These are phyloP conservation scores for Scaptomyza reducta DNA, from an alignment of 2,888 invertebrate genomes.

Conservation along the genomic window DNA sequence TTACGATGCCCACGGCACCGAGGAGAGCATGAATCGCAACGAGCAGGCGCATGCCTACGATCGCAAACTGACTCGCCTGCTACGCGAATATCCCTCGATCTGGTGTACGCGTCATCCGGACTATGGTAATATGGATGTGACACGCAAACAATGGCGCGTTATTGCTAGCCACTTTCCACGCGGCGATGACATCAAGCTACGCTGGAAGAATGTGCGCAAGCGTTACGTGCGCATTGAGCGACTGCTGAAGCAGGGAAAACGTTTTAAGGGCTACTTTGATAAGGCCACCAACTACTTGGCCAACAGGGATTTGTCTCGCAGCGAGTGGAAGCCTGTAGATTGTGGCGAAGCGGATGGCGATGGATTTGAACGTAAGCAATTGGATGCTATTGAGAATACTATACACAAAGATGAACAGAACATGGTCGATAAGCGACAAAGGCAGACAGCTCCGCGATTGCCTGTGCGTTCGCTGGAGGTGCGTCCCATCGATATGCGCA, in stretches of 20 bases:
- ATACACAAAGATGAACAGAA: slow-evolving; percentile 44
- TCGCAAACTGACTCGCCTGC: slow-evolving; percentile 76
- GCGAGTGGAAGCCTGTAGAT: slow-evolving; percentile 74
- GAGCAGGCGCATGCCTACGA: slow-evolving; percentile 80
- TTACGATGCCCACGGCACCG: slow-evolving; percentile 65
- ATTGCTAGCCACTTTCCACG: slow-evolving; percentile 75
- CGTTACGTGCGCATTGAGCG: slow-evolving; percentile 78
- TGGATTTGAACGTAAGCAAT: slow-evolving; percentile 68
- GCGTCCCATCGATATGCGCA: slow-evolving; percentile 72
- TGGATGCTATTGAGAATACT: slow-evolving; percentile 77
- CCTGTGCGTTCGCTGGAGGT: slow-evolving; percentile 72
- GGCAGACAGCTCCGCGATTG: slow-evolving; percentile 2
- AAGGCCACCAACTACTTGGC: slow-evolving; percentile 81
- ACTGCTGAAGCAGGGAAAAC: slow-evolving; percentile 74
- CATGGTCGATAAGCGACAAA: slow-evolving; percentile 7
- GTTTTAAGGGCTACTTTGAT: slow-evolving; percentile 81
- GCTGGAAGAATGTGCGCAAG: slow-evolving; percentile 81
- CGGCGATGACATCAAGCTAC: slow-evolving; percentile 77
- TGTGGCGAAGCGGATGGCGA: slow-evolving; percentile 80
- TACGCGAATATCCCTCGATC: slow-evolving; percentile 80
- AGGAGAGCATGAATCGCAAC: slow-evolving; percentile 80
- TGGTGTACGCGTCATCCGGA: slow-evolving; percentile 82
- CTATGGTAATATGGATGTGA: slow-evolving; percentile 79
- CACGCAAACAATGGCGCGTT: slow-evolving; percentile 81
- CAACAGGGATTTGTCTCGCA: slow-evolving; percentile 72